Evolutionary conservation across 2,888 invertebrate genomes (phyloP).

Genomic region (Melangyna quadrimaculata): DNA sequence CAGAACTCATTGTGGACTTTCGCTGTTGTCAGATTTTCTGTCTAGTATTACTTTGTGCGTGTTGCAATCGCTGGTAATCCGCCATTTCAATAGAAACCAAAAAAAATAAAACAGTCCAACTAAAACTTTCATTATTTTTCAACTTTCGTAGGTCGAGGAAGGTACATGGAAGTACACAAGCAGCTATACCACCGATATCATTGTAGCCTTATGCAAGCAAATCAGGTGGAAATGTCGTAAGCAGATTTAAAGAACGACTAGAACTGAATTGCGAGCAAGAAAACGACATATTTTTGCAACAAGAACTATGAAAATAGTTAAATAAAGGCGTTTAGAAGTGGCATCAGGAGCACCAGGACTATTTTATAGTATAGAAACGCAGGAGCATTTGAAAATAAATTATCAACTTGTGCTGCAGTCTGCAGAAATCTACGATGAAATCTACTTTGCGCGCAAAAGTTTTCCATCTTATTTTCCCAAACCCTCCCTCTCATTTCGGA

Average conservation of each 20-base stretch:
- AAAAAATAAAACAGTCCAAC: neutral
- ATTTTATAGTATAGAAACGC: neutral
- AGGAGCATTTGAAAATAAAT: slow-evolving; percentile 58
- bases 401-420: slow-evolving; percentile 69
- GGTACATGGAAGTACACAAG: slow-evolving; percentile 32
- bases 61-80: slow-evolving; percentile 42
- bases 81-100: neutral
- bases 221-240: slow-evolving; percentile 61
- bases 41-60: slow-evolving; percentile 49
- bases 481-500: neutral
- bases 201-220: slow-evolving; percentile 19
- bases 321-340: neutral
- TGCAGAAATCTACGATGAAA: slow-evolving; percentile 65
- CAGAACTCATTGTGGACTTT: slow-evolving; percentile 27
- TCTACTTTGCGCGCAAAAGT: slow-evolving; percentile 65
- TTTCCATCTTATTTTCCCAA: slow-evolving; percentile 53
- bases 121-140: slow-evolving; percentile 30
- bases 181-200: neutral
- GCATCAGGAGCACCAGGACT: neutral
- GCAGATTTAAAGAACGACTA: slow-evolving; percentile 10
- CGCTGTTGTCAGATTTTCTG: slow-evolving; percentile 45
- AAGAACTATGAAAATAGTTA: neutral
- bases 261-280: neutral
- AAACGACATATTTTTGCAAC: slow-evolving; percentile 1
- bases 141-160: neutral